A percentile compares a stretch with the other conserved stretches of the same genome.
Conservation (phyloP, 2,113 vertebrate species). For the Scomber colias region DNA sequence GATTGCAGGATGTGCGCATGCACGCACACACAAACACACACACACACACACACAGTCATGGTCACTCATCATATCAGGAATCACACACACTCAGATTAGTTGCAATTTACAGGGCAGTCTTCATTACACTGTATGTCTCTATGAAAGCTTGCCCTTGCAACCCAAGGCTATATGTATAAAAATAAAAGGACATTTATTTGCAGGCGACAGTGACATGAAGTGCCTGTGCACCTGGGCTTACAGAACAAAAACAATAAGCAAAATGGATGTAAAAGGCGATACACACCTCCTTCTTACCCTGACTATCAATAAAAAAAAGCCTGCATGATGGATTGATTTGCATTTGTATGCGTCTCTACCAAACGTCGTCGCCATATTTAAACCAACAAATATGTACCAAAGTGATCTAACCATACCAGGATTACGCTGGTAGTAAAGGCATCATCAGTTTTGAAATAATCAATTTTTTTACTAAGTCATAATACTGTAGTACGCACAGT, state of each 20-base stretch:
- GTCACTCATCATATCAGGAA: conserved; percentile 13
- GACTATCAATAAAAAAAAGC: conserved; percentile 4
- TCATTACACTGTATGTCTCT: conserved; percentile 2
- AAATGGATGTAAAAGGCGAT: conserved; percentile 1
- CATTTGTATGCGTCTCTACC: not conserved
- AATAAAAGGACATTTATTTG: conserved; percentile 17
- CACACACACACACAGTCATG: not conserved
- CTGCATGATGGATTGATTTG: conserved; percentile 30
- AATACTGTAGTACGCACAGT: not conserved
- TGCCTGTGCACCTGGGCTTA: not conserved
- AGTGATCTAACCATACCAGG: not conserved
- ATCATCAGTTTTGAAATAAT: conserved; percentile 17
- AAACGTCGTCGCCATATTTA: not conserved
- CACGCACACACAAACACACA: not conserved
- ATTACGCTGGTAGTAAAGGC: not conserved
- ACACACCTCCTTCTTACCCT: not conserved
- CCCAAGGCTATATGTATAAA: conserved; percentile 35
- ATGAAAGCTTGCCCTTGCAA: conserved; percentile 20
- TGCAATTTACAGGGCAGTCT: conserved; percentile 37
- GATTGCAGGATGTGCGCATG: conserved; percentile 35
- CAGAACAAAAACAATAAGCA: not conserved
- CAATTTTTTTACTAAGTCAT: too few species aligned
- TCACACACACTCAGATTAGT: conserved; percentile 23
- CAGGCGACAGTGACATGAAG: not conserved
- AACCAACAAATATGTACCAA: conserved; percentile 20